Percentiles rank a stretch among this genome's conserved stretches.
phyloP scores from a whole-genome alignment of 2,888 invertebrate species.

The Stenoptilia bipunctidactyla region DNA sequence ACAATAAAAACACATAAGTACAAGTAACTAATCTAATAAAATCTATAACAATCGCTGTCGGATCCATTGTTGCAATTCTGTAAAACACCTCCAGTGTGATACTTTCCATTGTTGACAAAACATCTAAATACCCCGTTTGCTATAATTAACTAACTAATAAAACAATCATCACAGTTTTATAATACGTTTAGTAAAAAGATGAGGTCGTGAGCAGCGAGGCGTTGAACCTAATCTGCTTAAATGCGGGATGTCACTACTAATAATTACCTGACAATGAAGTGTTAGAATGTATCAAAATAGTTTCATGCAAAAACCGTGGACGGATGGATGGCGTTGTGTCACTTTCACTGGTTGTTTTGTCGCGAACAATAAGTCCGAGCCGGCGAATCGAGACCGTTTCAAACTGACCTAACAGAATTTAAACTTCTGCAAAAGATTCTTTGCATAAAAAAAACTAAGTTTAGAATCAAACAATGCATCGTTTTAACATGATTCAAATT shows the following conservation, averaged over 20 bases:
- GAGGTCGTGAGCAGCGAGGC: slow-evolving; percentile 21
- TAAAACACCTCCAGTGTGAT: too few species aligned
- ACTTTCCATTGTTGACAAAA: too few species aligned
- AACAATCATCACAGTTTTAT: neutral
- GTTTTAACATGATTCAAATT: too few species aligned
- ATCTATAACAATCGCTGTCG: too few species aligned
- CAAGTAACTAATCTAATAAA: too few species aligned
- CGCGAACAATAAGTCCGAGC: slow-evolving; percentile 23
- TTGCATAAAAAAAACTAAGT: too few species aligned
- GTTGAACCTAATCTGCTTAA: slow-evolving; percentile 24
- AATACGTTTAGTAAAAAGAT: slow-evolving; percentile 8
- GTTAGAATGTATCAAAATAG: slow-evolving; percentile 37
- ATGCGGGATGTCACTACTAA: slow-evolving; percentile 20
- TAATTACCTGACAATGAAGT: slow-evolving; percentile 33
- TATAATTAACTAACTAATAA: neutral
- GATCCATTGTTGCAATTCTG: too few species aligned
- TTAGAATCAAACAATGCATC: too few species aligned
- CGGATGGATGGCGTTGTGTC: neutral
- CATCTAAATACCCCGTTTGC: neutral
- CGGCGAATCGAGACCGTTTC: too few species aligned
- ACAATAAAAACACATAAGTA: too few species aligned
- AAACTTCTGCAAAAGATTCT: too few species aligned
- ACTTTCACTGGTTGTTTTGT: slow-evolving; percentile 56
- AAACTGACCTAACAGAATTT: too few species aligned
- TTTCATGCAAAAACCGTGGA: slow-evolving; percentile 37